These are phyloP conservation scores for Gastrophryne carolinensis DNA, from an alignment of 2,797 vertebrate species.

Conservation along the genomic window DNA sequence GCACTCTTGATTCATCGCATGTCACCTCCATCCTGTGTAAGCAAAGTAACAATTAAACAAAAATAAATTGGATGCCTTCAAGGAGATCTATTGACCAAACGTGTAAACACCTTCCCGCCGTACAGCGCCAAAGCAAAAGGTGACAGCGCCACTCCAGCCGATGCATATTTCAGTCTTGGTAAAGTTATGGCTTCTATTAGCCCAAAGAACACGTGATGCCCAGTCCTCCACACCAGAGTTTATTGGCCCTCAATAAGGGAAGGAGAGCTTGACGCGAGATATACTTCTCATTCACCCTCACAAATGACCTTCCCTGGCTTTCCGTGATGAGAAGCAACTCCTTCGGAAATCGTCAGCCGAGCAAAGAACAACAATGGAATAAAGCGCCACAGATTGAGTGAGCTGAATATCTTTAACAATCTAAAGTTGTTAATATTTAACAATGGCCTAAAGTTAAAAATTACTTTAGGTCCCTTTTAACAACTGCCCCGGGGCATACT, in stretches of 20 bases:
- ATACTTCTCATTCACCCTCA: constrained; percentile 17
- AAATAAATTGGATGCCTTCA: constrained; percentile 42
- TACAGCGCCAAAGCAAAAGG: constrained; percentile 3
- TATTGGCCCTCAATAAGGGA: constrained; percentile 35
- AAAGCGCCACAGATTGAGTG: constrained; percentile 32
- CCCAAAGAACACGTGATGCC: constrained; percentile 7
- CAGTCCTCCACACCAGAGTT: constrained; percentile 31
- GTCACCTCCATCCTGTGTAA: constrained; percentile 7
- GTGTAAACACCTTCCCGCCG: neutral
- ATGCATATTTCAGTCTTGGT: constrained; percentile 14
- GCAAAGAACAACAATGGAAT: constrained; percentile 19
- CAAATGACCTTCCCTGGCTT: constrained; percentile 38
- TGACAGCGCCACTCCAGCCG: neutral
- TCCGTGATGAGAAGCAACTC: constrained; percentile 45
- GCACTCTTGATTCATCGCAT: constrained; percentile 29
- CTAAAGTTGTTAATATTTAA: too few relatives aligned
- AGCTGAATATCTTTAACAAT: too few relatives aligned
- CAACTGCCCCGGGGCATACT: too few relatives aligned
- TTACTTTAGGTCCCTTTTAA: too few relatives aligned
- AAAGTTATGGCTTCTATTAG: constrained; percentile 41
- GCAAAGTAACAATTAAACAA: constrained; percentile 38
- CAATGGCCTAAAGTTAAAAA: too few relatives aligned
- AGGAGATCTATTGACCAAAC: constrained; percentile 36
- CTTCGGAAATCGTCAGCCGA: constrained; percentile 19
- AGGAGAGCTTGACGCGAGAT: constrained; percentile 12